A percentile compares a stretch with the other conserved stretches of the same genome.
phyloP scores from a whole-genome alignment of 2,797 vertebrate species.

The Gymnocypris eckloni region DNA sequence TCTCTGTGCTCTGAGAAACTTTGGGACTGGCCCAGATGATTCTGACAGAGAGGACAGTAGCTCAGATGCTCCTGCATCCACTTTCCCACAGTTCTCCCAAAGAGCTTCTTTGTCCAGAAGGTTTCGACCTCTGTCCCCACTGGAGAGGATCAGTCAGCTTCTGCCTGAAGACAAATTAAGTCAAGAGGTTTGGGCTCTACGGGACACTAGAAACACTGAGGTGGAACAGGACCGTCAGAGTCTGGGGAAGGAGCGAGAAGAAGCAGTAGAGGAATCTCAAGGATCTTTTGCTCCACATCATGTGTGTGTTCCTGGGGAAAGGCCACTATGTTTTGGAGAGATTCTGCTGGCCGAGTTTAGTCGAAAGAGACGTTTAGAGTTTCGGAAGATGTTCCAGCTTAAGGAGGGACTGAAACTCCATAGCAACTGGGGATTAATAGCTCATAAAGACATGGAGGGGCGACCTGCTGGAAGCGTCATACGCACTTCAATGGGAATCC shows the following conservation, averaged over 20 bases:
- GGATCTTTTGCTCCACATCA: not conserved
- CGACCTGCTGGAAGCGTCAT: constrained; percentile 74
- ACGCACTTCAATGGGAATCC: constrained; percentile 64
- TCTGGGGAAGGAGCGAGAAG: not conserved
- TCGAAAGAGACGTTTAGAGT: constrained; percentile 67
- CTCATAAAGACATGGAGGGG: constrained; percentile 77
- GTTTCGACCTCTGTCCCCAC: constrained; percentile 76
- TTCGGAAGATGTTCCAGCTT: constrained; percentile 82
- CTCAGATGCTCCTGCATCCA: constrained; percentile 20
- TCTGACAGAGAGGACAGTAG: constrained; percentile 53
- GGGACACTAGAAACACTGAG: constrained; percentile 54
- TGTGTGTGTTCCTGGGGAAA: constrained; percentile 64
- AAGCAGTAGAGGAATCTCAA: not conserved
- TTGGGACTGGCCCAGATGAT: constrained; percentile 61
- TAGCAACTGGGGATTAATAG: constrained; percentile 76
- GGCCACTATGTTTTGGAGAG: constrained; percentile 78
- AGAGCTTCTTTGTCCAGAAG: constrained; percentile 51
- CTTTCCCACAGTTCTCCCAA: not conserved
- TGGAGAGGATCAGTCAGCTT: constrained; percentile 81
- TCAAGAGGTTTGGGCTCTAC: constrained; percentile 75
- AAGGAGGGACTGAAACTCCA: constrained; percentile 64
- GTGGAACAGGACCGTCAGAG: constrained; percentile 35
- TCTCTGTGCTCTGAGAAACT: constrained; percentile 32
- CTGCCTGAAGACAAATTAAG: constrained; percentile 75
- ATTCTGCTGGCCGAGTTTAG: constrained; percentile 78